Evolutionary conservation across 2,888 invertebrate species (phyloP), one percentile per base, ranked within the genome.

Genomic region (Pyrrhia umbra): DNA sequence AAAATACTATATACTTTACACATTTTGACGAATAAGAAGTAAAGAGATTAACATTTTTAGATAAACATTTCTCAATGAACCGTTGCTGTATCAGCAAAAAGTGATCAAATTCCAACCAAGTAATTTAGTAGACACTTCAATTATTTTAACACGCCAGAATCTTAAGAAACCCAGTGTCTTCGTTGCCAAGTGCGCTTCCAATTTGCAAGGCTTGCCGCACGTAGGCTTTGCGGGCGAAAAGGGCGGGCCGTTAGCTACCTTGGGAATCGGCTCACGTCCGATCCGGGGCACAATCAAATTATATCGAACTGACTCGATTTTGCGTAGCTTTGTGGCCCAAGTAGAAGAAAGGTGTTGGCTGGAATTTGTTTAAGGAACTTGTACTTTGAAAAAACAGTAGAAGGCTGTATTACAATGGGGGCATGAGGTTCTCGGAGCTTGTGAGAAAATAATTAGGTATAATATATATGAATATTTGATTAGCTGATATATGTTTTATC

Each of bases 261-360:
- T 80, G 62, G 45, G 43, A 78, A 70, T 70, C 78, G 70, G 43
- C 75, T 79, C 78, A 78, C 78, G 78, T 78, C 34, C 77, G 47
- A 60, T 56, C 56, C 27, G 59, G 56, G 77, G 71, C 77, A 77
- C 78, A 78, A 78, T 78, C 78, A 78, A 78, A 78, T 78, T 78
- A 78, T 78, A 78, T 78, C 70, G 80, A 74, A 79, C 68, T 65
- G 78, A 74, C 80, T 74, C 75, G 77, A 74, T 79, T 78, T 80
- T 67, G 74, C 62, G 45, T 73, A 60, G 64, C 25, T 6, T 57
- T 64, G 55, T 63, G 65, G 55, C 43, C 21, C 57, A 62, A 75
- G 64, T 51, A 55, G 18, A n/a, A 49, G 43, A 47, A 52, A 56
- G 56, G 61, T 68, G 47, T 55, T 6, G 23, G 25, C n/a, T 39